These are phyloP conservation scores for Oryzias celebensis DNA, from an alignment of 2,113 vertebrate species.

Conservation along the genomic window DNA sequence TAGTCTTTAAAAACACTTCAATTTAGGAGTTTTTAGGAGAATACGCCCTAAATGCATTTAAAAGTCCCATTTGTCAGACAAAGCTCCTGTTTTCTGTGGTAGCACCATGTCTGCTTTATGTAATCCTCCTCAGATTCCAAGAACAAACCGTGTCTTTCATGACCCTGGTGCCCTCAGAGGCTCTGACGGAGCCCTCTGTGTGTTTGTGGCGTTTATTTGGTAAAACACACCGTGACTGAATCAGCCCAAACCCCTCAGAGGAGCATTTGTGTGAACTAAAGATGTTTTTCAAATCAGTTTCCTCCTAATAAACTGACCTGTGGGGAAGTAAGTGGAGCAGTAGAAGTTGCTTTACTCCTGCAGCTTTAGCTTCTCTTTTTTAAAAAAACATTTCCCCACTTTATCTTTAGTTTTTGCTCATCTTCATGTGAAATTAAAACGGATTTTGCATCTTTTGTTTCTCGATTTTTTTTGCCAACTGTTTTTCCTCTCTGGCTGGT, in stretches of 20 bases:
- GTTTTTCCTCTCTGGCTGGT: background rate
- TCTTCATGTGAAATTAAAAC: background rate
- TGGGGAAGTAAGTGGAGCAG: background rate
- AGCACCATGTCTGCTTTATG: background rate
- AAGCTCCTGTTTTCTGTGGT: too few species aligned
- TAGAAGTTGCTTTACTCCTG: background rate
- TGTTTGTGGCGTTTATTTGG: constrained; percentile 28
- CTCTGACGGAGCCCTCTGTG: too few species aligned
- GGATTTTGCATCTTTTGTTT: background rate
- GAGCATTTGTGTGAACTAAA: constrained; percentile 15
- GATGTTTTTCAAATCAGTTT: constrained; percentile 29
- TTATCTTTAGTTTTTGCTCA: background rate
- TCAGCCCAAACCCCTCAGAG: constrained; percentile 22
- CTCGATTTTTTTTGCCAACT: background rate
- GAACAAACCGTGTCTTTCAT: background rate
- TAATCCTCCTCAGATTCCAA: background rate
- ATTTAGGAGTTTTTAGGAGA: background rate
- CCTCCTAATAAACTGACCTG: constrained; percentile 24
- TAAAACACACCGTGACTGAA: constrained; percentile 39
- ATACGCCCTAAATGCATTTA: too few species aligned
- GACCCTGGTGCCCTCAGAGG: too few species aligned
- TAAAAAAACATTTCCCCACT: background rate
- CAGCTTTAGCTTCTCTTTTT: background rate
- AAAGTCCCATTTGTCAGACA: too few species aligned
- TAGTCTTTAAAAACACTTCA: background rate